Evolutionary conservation across 2,797 vertebrate genomes (phyloP), one percentile per base, ranked within the genome.

Genomic region (Brachyrhaphis roseni): DNA sequence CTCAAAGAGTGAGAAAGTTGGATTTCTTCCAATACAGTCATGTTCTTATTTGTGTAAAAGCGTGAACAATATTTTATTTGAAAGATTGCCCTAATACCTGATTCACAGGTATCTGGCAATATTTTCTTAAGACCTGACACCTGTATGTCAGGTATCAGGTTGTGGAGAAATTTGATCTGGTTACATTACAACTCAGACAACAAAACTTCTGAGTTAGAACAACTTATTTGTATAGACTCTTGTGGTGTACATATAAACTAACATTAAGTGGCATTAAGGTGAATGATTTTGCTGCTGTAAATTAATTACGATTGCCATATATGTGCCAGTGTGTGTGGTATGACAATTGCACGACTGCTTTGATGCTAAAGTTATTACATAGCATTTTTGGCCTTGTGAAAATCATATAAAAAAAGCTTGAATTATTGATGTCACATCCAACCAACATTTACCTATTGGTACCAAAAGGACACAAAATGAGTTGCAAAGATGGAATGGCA

Each of bases 1-100:
- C 51, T 62, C 3, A 73, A 66, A 81, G 31, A 73, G 57, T 75
- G 66, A 23, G 71, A 41, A 82, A 85, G 73, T 43, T 59, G 31
- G 28, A 47, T 78, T 36, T 81, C 31, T 78, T 79, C 51, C 53
- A 39, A 6, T 46, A 12, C 41, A 46, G 26, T 28, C 68, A 46
- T 46, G 26, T n/a, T 72, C n/a, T 28, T 72, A 72, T 28, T 45
- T 72, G 26, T 72, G 26, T 72, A 46, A 15, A n/a, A 45, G 31
- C 1, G 1, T 43, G 23, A n/a, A 28, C 12, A 12, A 26, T 26
- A 68, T 39, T 66, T 39, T 39, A 23, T 41, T 39, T 41, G 20
- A 41, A 68, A 26, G 20, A 12, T 26, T 68, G 10, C 41, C 36
- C 20, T 41, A 41, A 68, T 41, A 26, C 10, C 20, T 13, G 36